Base-by-base conservation (phyloP, 2,888 invertebrate species). In the Lutraria lutraria region DNA sequence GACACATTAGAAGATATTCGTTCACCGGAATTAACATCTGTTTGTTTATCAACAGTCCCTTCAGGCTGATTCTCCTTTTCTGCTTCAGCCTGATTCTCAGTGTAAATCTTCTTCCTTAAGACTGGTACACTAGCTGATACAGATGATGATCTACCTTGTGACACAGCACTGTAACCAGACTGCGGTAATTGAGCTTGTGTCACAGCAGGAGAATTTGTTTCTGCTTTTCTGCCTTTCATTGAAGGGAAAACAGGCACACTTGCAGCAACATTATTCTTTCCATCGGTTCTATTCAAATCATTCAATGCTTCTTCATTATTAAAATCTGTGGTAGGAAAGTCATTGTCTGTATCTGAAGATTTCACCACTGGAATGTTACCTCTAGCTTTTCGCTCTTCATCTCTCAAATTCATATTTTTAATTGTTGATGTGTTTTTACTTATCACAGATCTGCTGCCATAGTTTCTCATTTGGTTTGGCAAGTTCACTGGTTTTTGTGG, bases 321-420 rank as follows among this genome's bases (percentile, higher is more conserved):
- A 88, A 95, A 95, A 91, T 95, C 95, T 34, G 95, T 94, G 3
- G 95, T 95, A 6, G 94, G 94, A 88, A 95, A 95, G 83, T 95
- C 95, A 92, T 95, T 94, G 56, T 95, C 95, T 54, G 95, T 95
- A 87, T 95, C 95, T 21, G 94, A 94, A 25, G 95, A 95, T 83
- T 93, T 91, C 0, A 93, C 87, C 13, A 95, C 93, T 25, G 94
- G 94, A 72, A 93, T 89, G 72, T 94, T 93, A 83, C 89, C 86
- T 89, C 84, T 80, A 54, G 82, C 79, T 34, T 79, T 85, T 34
- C 34, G 76, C 12, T 16, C 85, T 31, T 56, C 60, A 81, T 53
- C 53, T 79, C 85, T 79, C 13, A 60, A 79, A 80, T 85, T 79
- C 56, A 80, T 85, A 56, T 79, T 80, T 85, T 85, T 85, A 88